phyloP scores from a whole-genome alignment of 2,113 vertebrate species.

The Peucedramus taeniatus region DNA sequence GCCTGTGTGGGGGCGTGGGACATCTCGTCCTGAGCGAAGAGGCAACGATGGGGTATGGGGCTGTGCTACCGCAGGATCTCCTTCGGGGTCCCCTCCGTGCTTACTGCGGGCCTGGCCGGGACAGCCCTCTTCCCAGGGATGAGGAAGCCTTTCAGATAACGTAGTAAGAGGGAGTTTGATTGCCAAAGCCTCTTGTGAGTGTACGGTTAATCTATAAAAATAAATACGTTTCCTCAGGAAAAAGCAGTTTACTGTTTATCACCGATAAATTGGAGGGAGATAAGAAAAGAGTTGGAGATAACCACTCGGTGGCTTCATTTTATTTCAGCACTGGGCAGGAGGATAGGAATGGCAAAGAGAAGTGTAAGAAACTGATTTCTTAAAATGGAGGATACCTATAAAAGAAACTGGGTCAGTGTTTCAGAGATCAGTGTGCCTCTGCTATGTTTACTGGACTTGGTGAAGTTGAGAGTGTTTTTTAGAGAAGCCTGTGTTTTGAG shows the following conservation, averaged over 20 bases:
- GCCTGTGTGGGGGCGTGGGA: background rate
- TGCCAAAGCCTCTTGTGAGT: too few relatives aligned
- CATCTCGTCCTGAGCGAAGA: background rate
- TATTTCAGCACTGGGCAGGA: background rate
- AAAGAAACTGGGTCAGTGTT: background rate
- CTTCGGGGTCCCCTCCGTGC: background rate
- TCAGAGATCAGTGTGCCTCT: background rate
- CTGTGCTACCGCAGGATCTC: background rate
- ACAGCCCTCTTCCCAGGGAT: background rate
- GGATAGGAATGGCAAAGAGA: background rate
- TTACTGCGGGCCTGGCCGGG: background rate
- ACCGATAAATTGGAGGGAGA: background rate
- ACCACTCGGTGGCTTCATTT: background rate
- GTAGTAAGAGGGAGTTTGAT: background rate
- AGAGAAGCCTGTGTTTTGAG: slow-evolving; percentile 24
- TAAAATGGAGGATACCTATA: background rate
- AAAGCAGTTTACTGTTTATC: background rate
- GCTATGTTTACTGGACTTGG: background rate
- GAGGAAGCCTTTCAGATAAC: background rate
- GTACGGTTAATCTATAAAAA: background rate
- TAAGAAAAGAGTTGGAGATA: background rate
- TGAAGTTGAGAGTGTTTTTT: background rate
- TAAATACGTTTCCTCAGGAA: accelerated
- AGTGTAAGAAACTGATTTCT: background rate
- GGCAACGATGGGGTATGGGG: background rate